A percentile compares a stretch with the other conserved stretches of the same genome.
Conservation (phyloP, 2,888 invertebrate genomes). For the Antheraea assamensis region DNA sequence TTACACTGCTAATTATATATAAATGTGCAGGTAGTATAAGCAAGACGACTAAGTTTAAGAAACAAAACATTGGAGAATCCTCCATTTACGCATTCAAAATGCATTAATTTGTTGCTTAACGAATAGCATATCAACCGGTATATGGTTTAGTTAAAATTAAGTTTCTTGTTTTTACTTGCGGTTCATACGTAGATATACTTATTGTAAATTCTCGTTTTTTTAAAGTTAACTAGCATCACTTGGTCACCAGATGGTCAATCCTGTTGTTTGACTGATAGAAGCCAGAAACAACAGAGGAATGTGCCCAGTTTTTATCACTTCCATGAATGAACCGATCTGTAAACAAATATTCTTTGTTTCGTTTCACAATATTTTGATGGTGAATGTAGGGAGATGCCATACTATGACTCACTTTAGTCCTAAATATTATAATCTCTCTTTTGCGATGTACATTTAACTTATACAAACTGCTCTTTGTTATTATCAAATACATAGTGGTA, state of each 20-base stretch:
- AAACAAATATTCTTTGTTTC: slow-evolving; percentile 38
- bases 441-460: no score
- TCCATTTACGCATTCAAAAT: background rate
- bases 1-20: no score
- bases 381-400: background rate
- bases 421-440: no score
- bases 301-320: slow-evolving; percentile 44
- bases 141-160: background rate
- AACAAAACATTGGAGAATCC: background rate
- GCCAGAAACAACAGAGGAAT: slow-evolving; percentile 44
- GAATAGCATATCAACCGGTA: no score
- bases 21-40: no score
- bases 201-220: slow-evolving; percentile 36
- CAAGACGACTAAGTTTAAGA: no score
- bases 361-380: slow-evolving; percentile 12
- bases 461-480: no score
- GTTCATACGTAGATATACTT: background rate
- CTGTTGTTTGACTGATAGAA: slow-evolving; percentile 49
- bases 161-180: background rate
- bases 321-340: slow-evolving; percentile 41
- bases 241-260: slow-evolving; percentile 75
- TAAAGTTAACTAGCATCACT: slow-evolving; percentile 45
- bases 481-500: no score
- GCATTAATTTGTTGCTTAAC: no score
- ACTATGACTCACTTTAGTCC: no score